phyloP scores from a whole-genome alignment of 1,140 invertebrate genomes.

The Nasonia vitripennis region DNA sequence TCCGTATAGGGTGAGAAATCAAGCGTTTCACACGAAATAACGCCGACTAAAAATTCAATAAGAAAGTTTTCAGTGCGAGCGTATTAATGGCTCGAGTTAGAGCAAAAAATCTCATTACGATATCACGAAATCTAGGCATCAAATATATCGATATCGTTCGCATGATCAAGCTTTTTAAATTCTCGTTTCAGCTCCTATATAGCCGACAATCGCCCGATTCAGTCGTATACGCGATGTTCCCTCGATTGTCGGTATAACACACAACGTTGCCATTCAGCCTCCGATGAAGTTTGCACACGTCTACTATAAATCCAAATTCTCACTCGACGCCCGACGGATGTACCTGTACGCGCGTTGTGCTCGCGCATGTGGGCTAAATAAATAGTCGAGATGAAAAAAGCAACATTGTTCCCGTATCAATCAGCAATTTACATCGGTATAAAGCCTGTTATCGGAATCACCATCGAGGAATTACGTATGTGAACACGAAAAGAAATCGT shows the following conservation, averaged over 20 bases:
- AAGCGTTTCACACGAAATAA: background rate
- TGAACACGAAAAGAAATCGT: background rate
- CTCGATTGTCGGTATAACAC: slow-evolving; percentile 1
- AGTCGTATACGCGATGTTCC: background rate
- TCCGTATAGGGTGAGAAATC: background rate
- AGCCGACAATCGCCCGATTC: background rate
- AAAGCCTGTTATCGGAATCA: background rate
- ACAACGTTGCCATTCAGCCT: background rate
- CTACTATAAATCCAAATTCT: background rate
- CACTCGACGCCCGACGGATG: background rate
- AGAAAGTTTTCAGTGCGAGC: background rate
- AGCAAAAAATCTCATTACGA: background rate
- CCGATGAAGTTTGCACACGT: background rate
- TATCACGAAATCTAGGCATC: background rate
- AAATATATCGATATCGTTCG: background rate
- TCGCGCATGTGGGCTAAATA: background rate
- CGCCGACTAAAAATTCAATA: background rate
- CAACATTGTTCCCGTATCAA: slow-evolving; percentile 23
- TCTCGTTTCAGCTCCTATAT: background rate
- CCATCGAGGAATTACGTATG: background rate
- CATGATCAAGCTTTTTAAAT: background rate
- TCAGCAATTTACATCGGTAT: background rate
- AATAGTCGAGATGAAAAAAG: background rate
- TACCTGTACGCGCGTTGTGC: background rate
- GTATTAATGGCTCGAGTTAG: background rate